Evolutionary conservation across 2,113 vertebrate species (phyloP), one percentile per base, ranked within the genome.

Genomic region (Falco punctatus): DNA sequence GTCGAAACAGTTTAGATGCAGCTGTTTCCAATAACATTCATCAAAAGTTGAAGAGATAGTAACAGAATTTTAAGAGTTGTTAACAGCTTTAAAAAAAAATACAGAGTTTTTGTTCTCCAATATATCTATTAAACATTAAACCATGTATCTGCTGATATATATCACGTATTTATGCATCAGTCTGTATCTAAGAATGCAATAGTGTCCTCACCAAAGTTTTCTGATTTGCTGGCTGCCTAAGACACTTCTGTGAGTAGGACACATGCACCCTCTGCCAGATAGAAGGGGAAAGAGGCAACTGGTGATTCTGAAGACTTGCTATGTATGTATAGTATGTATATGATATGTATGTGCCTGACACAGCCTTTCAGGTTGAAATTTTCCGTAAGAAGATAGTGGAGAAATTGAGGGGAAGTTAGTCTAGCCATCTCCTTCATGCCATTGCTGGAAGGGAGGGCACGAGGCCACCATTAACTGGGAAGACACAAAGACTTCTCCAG

Each of bases 161-260:
- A 58, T 21, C 32, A n/a, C 10, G n/a, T 17, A 14, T 20, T 70
- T n/a, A 27, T 21, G 35, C 40, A 44, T 73, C 33, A 27, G 22
- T 33, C 30, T 26, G 15, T 48, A 40, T 70, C 46, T 40, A 57
- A 57, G 64, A 81, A 73, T 32, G 33, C 22, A 78, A 6, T 84
- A 66, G 40, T 66, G 21, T 62, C 17, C 74, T 69, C 14, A 14
- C 18, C 6, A 0, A 0, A 42, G 13, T 26, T 3, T 55, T 28
- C 40, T 65, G 33, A 4, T 61, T 86, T 93, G 11, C 69, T 88
- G 64, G 8, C 33, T 81, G 75, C 40, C 26, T 48, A 24, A 52
- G 30, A 48, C 20, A 22, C 32, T 9, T 9, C 28, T 17, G 44
- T 46, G 46, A 77, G 35, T 9, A 28, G n/a, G 48, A 55, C 66